Evolutionary conservation across 2,797 vertebrate species (phyloP), one percentile per base, ranked within the genome.

Genomic region (Sardinella longiceps): DNA sequence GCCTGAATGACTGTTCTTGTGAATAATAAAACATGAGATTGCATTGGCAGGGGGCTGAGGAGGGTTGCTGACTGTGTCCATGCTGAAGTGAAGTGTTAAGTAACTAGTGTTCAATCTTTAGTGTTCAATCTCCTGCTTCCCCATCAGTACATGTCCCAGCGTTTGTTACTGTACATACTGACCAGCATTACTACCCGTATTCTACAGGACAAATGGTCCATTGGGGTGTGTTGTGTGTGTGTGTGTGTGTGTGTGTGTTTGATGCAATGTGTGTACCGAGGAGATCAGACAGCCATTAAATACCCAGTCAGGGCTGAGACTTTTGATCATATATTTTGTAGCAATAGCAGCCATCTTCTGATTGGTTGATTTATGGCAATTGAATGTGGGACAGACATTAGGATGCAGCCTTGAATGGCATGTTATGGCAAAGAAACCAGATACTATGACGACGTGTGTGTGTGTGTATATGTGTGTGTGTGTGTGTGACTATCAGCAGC

Each of bases 191-290:
- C 66, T 74, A 74, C 66, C 66, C 66, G 66, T 74, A 74, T 18
- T 74, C 66, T 74, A 37, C 14, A 18, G 33, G 66, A 74, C 60
- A 28, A 63, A 74, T 37, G 33, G 30, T 74, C 66, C 66, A 74
- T 74, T 63, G 11, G 15, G 37, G 18, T 15, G 15, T 37, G 66
- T 70, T 43, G 39, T 43, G 39, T 43, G 60, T 66, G 25, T 63
- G 25, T 66, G 58, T 63, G 25, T 5, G 14, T 63, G 60, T 74
- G 60, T 66, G 12, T 9, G 15, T n/a, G n/a, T n/a, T n/a, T n/a
- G n/a, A 60, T 7, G 56, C 25, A n/a, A 3, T 50, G n/a, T 60
- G 56, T 25, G 56, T 60, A 43, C 43, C 14, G 25, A 30, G 30
- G 60, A 63, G 25, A 25, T 63, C 60, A 63, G 58, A 28, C 9